Percentiles rank a stretch among this genome's conserved stretches.
These are phyloP conservation scores for Napeogenes inachia DNA, from an alignment of 2,888 invertebrate species.

Conservation along the genomic window DNA sequence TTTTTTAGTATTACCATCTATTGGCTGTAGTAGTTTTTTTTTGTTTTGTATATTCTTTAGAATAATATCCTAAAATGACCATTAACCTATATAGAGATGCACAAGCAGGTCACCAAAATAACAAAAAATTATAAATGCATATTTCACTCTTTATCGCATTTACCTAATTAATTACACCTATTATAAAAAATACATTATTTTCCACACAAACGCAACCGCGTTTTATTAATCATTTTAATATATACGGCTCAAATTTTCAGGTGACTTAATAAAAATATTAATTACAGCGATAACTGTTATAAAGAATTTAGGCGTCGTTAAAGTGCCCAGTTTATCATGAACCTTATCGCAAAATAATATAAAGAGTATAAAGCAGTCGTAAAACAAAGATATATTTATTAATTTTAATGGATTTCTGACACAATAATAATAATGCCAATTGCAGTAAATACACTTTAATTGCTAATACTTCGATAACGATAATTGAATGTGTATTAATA, in stretches of 20 bases:
- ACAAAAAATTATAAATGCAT: constrained; percentile 20
- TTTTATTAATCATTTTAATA: constrained; percentile 40
- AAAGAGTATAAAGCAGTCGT: constrained; percentile 24
- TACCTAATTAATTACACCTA: constrained; percentile 28
- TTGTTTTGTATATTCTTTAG: too few species aligned
- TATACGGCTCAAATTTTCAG: constrained; percentile 33
- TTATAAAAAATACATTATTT: constrained; percentile 33
- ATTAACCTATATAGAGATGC: constrained; percentile 8
- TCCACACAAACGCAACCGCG: constrained; percentile 29
- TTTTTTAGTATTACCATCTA: too few species aligned
- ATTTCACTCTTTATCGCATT: constrained; percentile 23
- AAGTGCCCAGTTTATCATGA: constrained; percentile 32
- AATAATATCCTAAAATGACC: neutral
- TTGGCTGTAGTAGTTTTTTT: too few species aligned
- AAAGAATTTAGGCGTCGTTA: constrained; percentile 44
- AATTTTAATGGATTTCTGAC: constrained; percentile 26
- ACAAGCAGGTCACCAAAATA: constrained; percentile 4
- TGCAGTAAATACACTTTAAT: neutral
- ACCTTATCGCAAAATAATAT: constrained; percentile 22
- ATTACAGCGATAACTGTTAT: constrained; percentile 58
- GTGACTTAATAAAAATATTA: constrained; percentile 59
- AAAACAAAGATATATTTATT: constrained; percentile 28
- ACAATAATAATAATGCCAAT: constrained; percentile 11
- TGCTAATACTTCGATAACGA: neutral
- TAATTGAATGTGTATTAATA: neutral